Percentiles rank a stretch among this genome's conserved stretches.
phyloP scores from a whole-genome alignment of 92 coral and sea anemone genomes.

The Parazoanthus swiftii region DNA sequence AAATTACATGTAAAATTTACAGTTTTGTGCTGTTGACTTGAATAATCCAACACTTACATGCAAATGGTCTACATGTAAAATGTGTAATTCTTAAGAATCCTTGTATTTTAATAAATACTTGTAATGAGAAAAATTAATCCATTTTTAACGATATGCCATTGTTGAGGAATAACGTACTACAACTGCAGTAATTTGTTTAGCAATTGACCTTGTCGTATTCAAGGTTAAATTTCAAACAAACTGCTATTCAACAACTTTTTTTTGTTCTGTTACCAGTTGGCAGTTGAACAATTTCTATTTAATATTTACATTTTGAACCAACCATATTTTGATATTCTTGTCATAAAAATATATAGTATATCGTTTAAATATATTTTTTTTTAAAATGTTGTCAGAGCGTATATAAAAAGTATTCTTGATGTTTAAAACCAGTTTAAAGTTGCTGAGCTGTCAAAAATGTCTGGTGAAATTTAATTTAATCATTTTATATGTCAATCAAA shows the following conservation, averaged over 20 bases:
- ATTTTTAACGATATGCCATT: neutral
- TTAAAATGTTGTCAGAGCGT: neutral
- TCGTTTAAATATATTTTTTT: neutral
- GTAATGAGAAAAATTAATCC: neutral
- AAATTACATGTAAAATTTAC: neutral
- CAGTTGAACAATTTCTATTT: too few relatives aligned
- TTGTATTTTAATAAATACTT: too few relatives aligned
- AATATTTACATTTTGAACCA: neutral
- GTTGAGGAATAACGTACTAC: neutral
- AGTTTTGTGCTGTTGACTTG: neutral
- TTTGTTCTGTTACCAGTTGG: neutral
- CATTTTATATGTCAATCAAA: neutral
- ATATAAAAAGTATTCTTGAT: neutral
- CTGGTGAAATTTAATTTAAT: neutral
- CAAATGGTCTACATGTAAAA: neutral
- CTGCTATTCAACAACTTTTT: neutral
- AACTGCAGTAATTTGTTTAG: neutral
- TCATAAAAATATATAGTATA: neutral
- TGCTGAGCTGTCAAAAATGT: neutral
- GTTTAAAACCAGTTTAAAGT: neutral
- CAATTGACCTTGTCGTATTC: neutral
- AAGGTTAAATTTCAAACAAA: neutral
- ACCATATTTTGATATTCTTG: too few relatives aligned
- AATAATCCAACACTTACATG: neutral
- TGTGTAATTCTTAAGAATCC: neutral